Base-by-base conservation (phyloP, 92 coral and sea anemone species). In the Zoanthus solanderi region DNA sequence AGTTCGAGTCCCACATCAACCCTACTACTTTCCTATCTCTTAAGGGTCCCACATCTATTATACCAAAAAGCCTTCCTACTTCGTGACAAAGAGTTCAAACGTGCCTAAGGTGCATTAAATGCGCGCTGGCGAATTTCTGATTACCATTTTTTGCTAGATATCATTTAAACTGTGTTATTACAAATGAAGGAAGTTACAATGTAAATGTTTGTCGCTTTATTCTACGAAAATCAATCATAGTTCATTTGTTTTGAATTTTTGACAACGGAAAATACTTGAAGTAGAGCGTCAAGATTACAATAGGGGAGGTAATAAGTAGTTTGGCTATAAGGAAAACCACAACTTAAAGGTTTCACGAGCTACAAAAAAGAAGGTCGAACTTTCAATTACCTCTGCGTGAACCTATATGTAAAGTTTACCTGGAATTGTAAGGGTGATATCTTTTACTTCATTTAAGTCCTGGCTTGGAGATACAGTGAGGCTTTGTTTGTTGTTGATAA, bases 401-500 rank as follows among this genome's bases (percentile, higher is more conserved):
- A 72, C 4, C 47, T 17, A 0, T 29, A 12, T 80, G 2, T 42
- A 18, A 69, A 10, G 84, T 88, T 88, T 92, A 96, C 99, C 91
- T 72, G 93, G 92, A 29, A 87, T 90, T 1, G 99, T 91, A 10
- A 96, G 86, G 9, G 86, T 89, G 4, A 96, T 88, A 14, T 90
- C 92, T 4, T 90, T 85, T 6, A 90, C 93, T 76, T 78, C 71
- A 23, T 84, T 89, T 66, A 88, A 74, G 23, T 83, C 71, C 48
- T 63, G 75, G 14, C 87, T 95, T 6, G 99, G 99, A 48, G 92
- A 84, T 17, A 97, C 93, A 6, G 92, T 76, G 63, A 97, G 75
- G 71, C 92, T 89, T 78, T 90, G 92, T 10, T 87, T 87, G 77
- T 94, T 92, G 90, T 97, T 97, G n/a, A 97, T 90, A 57, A 97